Evolutionary conservation across 64 coral and sea anemone species (phyloP), one percentile per base, ranked within the genome.

Genomic region (Actinia tenebrosa): DNA sequence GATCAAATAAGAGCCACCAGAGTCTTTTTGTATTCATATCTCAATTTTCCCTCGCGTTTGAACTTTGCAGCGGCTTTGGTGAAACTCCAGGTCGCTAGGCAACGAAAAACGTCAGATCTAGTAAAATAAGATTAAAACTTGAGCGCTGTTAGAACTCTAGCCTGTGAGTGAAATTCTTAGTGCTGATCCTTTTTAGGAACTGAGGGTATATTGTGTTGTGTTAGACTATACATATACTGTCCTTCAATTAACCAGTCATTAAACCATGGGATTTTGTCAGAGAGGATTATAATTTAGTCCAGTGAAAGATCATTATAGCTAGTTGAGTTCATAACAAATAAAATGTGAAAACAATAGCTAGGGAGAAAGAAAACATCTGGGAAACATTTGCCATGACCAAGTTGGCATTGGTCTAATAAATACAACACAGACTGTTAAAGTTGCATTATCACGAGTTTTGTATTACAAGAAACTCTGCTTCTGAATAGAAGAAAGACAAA

Each of bases 301-400:
- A 30, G 69, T 75, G 26, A 75, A 75, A 75, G 69, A 75, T 75
- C 42, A 75, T 75, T 42, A 75, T 75, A 30, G 63, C 2, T 42
- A 75, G 69, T 75, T 42, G 25, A 42, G 23, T 42, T 75, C n/a
- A 75, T 75, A 75, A 75, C 69, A 75, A 75, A 75, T 75, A 75
- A 72, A 75, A 43, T 75, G 69, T 42, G 69, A 42, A 75, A 42
- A 75, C 69, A 75, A 75, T 75, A 75, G 69, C 23, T 13, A 75
- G 26, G 69, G 26, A 75, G 69, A 75, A 75, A 75, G 69, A 75
- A 75, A 75, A 75, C 69, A 75, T 75, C 69, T 75, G 69, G 13
- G 69, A 42, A 14, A 42, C 69, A 75, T 75, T 75, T 75, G 69
- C 69, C 25, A 14, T 37, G 69, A 4, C 22, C 37, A 75, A 30